phyloP scores from a whole-genome alignment of 2,888 invertebrate species.

The Aspidiotus destructor region DNA sequence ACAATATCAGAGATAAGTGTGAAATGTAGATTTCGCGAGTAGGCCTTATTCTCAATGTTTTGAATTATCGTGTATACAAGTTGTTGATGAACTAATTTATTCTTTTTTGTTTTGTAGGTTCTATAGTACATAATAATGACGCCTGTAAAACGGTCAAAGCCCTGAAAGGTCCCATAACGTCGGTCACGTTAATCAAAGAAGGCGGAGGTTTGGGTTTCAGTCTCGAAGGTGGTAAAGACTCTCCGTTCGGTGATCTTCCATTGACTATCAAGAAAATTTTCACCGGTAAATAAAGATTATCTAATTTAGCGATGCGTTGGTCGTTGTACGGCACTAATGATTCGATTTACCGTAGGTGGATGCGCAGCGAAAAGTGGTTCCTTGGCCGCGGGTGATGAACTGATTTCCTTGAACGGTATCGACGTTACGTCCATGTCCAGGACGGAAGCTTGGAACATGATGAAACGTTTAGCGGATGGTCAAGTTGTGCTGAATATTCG shows the following conservation, averaged over 20 bases:
- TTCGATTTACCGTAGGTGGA: slow-evolving; percentile 54
- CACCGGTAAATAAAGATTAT: slow-evolving; percentile 56
- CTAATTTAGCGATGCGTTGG: neutral
- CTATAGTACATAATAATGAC: too few relatives aligned
- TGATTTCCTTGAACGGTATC: slow-evolving; percentile 70
- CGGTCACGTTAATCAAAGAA: slow-evolving; percentile 55
- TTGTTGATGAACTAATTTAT: too few relatives aligned
- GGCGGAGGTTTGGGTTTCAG: slow-evolving; percentile 89
- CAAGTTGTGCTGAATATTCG: slow-evolving; percentile 57
- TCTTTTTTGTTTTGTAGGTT: too few relatives aligned
- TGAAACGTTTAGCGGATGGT: slow-evolving; percentile 82
- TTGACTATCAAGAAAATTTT: slow-evolving; percentile 87
- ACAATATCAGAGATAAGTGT: too few relatives aligned
- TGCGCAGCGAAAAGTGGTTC: slow-evolving; percentile 78
- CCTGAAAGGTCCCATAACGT: slow-evolving; percentile 44
- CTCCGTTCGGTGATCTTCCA: slow-evolving; percentile 79
- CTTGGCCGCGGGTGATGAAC: slow-evolving; percentile 76
- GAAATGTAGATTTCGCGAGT: too few relatives aligned
- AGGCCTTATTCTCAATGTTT: too few relatives aligned
- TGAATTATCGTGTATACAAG: too few relatives aligned
- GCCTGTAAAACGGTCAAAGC: neutral
- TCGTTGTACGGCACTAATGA: neutral
- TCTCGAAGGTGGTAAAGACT: slow-evolving; percentile 85
- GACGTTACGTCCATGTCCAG: slow-evolving; percentile 77
- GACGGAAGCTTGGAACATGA: slow-evolving; percentile 86